phyloP scores from a whole-genome alignment of 2,888 invertebrate species.

The Diarsia dahlii region DNA sequence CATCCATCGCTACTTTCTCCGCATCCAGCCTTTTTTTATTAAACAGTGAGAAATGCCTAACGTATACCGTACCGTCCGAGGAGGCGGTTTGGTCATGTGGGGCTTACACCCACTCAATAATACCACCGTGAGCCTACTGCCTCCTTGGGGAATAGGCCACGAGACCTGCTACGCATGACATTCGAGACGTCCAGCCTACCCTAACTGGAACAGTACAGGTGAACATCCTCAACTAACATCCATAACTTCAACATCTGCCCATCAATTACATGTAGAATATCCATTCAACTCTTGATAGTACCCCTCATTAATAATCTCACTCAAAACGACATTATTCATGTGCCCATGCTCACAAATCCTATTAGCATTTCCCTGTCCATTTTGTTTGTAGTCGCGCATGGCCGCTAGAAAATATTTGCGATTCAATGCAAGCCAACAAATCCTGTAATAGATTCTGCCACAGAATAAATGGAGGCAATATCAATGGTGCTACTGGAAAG shows the following conservation, averaged over 20 bases:
- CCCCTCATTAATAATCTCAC: slow-evolving; percentile 63
- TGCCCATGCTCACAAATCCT: slow-evolving; percentile 67
- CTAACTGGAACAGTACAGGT: not conserved
- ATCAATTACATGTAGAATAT: slow-evolving; percentile 48
- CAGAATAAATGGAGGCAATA: slow-evolving; percentile 61
- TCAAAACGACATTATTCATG: slow-evolving; percentile 70
- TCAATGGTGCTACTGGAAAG: slow-evolving; percentile 56
- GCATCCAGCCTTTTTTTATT: too few relatives aligned
- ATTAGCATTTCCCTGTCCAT: slow-evolving; percentile 68
- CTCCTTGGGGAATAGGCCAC: too few relatives aligned
- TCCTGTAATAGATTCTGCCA: slow-evolving; percentile 67
- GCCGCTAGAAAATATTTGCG: slow-evolving; percentile 60
- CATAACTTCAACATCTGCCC: slow-evolving; percentile 24
- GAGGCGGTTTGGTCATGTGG: too few relatives aligned
- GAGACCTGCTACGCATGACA: too few relatives aligned
- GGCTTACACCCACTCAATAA: too few relatives aligned
- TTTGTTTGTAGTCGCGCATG: slow-evolving; percentile 58
- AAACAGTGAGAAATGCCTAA: too few relatives aligned
- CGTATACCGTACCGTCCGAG: too few relatives aligned
- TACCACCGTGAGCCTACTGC: too few relatives aligned
- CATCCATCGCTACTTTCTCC: not conserved
- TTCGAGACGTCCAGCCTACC: too few relatives aligned
- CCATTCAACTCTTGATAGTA: slow-evolving; percentile 56
- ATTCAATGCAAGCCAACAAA: slow-evolving; percentile 69
- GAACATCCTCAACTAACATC: slow-evolving; percentile 11